These are phyloP conservation scores for Blastobasis lacticolella DNA, from an alignment of 2,888 invertebrate species.

Conservation along the genomic window DNA sequence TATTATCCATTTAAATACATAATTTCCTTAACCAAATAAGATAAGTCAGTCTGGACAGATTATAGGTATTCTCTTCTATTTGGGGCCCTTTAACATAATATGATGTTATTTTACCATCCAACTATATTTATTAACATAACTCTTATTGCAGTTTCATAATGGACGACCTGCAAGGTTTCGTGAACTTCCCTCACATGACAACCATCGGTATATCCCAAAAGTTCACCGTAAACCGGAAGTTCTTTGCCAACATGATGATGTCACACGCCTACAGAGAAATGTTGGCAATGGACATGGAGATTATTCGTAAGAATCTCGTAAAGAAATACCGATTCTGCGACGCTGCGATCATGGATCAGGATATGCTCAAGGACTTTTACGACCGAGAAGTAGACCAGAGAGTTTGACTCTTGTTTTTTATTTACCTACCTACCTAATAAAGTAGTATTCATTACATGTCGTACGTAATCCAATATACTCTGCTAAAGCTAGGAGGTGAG, in stretches of 20 bases:
- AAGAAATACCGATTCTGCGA: conserved; percentile 51
- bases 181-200: background rate
- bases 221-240: conserved; percentile 1
- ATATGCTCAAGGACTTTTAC: conserved; percentile 35
- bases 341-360: conserved; percentile 31
- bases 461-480: too few species aligned
- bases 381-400: conserved; percentile 39
- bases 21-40: too few species aligned
- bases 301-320: background rate
- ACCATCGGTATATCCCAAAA: background rate
- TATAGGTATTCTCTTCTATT: too few species aligned
- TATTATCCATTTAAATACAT: too few species aligned
- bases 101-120: too few species aligned
- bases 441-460: too few species aligned
- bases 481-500: too few species aligned
- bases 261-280: background rate
- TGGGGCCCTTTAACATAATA: too few species aligned
- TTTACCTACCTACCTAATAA: too few species aligned
- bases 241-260: background rate
- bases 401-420: too few species aligned
- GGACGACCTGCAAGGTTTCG: background rate
- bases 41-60: too few species aligned
- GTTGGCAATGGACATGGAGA: background rate
- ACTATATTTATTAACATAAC: background rate
- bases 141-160: background rate